phyloP scores from a whole-genome alignment of 2,888 invertebrate species.

The Zaprionus bogoriensis region DNA sequence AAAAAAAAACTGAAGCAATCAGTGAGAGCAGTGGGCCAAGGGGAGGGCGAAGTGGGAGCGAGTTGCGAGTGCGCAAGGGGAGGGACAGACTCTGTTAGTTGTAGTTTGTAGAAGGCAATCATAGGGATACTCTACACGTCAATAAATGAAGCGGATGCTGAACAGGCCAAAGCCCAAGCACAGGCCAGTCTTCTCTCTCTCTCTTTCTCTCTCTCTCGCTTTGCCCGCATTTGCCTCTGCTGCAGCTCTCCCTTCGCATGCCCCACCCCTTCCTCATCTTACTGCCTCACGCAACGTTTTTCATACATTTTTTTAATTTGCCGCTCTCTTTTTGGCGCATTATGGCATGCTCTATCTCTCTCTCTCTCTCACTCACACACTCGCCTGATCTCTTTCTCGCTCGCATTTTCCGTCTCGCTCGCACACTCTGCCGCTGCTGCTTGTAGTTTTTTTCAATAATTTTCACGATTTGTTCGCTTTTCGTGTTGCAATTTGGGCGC shows the following conservation, averaged over 20 bases:
- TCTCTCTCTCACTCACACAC: constrained; percentile 1
- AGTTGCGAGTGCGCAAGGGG: background rate
- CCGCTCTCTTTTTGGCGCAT: constrained; percentile 48
- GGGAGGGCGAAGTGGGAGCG: background rate
- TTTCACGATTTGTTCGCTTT: constrained; percentile 73
- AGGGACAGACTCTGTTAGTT: background rate
- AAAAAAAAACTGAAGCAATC: constrained; percentile 69
- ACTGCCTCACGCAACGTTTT: constrained; percentile 43
- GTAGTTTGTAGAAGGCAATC: constrained; percentile 57
- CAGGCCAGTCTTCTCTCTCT: no score
- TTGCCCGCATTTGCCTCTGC: background rate
- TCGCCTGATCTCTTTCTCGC: background rate
- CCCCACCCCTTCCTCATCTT: background rate
- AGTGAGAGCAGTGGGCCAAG: constrained; percentile 15
- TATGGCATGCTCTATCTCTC: constrained; percentile 15
- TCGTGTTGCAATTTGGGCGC: constrained; percentile 73
- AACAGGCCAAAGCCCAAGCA: no score
- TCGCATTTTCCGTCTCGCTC: background rate
- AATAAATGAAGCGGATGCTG: constrained; percentile 64
- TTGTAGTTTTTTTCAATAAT: constrained; percentile 63
- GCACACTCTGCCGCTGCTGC: constrained; percentile 3
- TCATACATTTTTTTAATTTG: constrained; percentile 68
- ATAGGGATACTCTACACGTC: constrained; percentile 71
- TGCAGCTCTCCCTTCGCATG: background rate
- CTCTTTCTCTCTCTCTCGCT: background rate